phyloP scores from a whole-genome alignment of 2,797 vertebrate species.

The Sebastiscus albofasciatus region DNA sequence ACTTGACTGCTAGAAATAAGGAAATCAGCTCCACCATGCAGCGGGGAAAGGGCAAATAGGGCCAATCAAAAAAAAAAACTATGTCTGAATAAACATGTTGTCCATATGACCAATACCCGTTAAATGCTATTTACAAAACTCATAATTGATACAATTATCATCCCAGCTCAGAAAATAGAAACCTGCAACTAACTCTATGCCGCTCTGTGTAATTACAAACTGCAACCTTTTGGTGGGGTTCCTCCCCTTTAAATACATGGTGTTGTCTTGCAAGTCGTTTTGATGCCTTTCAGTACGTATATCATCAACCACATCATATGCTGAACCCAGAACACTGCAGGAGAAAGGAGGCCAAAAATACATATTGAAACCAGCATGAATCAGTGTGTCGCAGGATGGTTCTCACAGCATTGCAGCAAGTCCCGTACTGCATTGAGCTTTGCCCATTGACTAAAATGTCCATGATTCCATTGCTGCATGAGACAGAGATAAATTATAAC shows the following conservation, averaged over 20 bases:
- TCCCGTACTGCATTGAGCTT: background rate
- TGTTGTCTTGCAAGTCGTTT: slow-evolving; percentile 20
- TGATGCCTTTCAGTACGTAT: background rate
- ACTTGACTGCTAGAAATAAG: background rate
- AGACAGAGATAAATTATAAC: slow-evolving; percentile 1
- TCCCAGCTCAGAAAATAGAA: slow-evolving; percentile 50
- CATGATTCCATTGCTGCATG: slow-evolving; percentile 8
- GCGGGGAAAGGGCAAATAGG: background rate
- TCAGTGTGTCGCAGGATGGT: background rate
- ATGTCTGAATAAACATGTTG: background rate
- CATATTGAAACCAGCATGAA: background rate
- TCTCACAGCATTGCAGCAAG: background rate
- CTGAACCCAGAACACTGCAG: background rate
- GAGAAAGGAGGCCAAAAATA: background rate
- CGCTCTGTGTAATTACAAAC: slow-evolving; percentile 59
- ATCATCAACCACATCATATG: slow-evolving; percentile 10
- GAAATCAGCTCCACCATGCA: background rate
- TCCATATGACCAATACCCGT: slow-evolving; percentile 8
- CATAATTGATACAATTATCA: slow-evolving; percentile 64
- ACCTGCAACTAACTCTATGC: slow-evolving; percentile 44
- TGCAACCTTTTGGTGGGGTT: slow-evolving; percentile 28
- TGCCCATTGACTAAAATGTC: background rate
- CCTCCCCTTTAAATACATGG: slow-evolving; percentile 59
- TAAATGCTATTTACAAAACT: slow-evolving; percentile 56
- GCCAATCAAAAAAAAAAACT: background rate